These are phyloP conservation scores for Clarias macrocephalus DNA, from an alignment of 2,113 vertebrate genomes.

Conservation along the genomic window DNA sequence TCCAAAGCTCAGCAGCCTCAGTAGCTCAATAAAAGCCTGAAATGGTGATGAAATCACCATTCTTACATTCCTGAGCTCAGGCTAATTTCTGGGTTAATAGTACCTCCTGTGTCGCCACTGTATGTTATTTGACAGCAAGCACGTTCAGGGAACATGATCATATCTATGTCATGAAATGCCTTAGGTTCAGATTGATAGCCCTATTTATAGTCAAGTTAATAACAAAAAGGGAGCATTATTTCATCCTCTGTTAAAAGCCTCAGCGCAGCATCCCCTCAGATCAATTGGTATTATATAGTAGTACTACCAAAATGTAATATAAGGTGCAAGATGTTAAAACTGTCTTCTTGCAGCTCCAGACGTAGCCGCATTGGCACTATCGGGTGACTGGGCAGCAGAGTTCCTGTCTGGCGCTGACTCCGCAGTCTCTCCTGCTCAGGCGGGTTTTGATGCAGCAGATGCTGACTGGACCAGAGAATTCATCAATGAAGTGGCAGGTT, in stretches of 20 bases:
- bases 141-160: neutral
- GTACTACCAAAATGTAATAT: neutral
- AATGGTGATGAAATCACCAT: neutral
- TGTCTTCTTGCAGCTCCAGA: slow-evolving; percentile 80
- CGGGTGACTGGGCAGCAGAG: slow-evolving; percentile 93
- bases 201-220: neutral
- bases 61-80: neutral
- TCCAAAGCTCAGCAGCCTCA: too few relatives aligned
- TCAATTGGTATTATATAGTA: neutral
- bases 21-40: neutral
- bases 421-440: slow-evolving; percentile 72
- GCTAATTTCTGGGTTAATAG: neutral
- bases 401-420: slow-evolving; percentile 83
- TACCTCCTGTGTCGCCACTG: neutral
- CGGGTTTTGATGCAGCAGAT: slow-evolving; percentile 76
- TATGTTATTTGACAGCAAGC: neutral
- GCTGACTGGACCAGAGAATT: slow-evolving; percentile 97
- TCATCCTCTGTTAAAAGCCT: neutral
- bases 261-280: neutral
- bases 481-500: slow-evolving; percentile 93
- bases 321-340: slow-evolving; percentile 5
- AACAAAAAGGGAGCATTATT: neutral
- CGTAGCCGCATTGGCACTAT: slow-evolving; percentile 92
- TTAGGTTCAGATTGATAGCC: neutral
- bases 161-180: neutral